A percentile compares a stretch with the other conserved stretches of the same genome.
phyloP scores from a whole-genome alignment of 2,797 vertebrate genomes.

The Pseudochirops corinnae region DNA sequence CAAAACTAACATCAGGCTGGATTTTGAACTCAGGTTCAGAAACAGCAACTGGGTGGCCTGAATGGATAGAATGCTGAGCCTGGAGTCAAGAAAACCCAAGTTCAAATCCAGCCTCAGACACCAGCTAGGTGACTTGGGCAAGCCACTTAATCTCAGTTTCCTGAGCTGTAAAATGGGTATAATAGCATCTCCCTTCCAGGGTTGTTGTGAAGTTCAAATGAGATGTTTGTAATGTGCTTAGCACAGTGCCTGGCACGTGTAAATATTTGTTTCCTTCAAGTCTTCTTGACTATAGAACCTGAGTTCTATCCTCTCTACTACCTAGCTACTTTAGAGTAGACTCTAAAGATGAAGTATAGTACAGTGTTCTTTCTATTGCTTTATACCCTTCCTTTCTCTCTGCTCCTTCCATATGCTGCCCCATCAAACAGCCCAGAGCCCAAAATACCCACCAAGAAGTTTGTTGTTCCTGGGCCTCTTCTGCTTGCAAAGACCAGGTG shows the following conservation, averaged over 20 bases:
- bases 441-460: neutral
- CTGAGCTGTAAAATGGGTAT: neutral
- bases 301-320: neutral
- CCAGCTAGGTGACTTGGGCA: neutral
- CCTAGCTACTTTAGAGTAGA: neutral
- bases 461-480: neutral
- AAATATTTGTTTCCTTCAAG: neutral
- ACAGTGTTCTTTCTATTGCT: neutral
- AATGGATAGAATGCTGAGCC: neutral
- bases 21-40: neutral
- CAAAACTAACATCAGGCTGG: neutral
- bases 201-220: neutral
- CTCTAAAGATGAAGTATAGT: neutral
- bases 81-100: neutral
- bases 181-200: neutral
- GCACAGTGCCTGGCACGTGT: neutral
- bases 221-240: neutral
- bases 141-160: neutral
- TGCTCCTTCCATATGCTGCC: neutral
- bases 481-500: constrained; percentile 6
- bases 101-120: neutral
- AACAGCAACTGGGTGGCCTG: neutral
- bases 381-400: neutral
- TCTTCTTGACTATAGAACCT: neutral
- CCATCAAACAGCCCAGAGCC: neutral